Percentiles rank a stretch among this genome's conserved stretches.
Evolutionary conservation across 2,888 invertebrate species (phyloP).

Genomic region (Melolontha melolontha): DNA sequence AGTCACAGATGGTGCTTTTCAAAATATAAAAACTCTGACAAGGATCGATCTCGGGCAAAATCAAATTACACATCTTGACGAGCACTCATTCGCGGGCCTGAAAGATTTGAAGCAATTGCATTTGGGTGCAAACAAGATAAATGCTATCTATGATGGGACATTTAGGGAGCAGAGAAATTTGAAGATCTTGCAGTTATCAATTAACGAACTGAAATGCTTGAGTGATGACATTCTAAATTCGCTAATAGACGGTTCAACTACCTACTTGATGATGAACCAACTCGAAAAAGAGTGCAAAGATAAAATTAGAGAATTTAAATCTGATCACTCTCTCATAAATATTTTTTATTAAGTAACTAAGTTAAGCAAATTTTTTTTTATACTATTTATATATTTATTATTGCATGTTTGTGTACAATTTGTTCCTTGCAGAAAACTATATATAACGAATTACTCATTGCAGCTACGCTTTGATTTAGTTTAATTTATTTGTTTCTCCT

Average conservation of each 20-base stretch:
- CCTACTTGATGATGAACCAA: neutral
- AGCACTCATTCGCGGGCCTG: neutral
- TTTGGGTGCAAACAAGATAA: slow-evolving; percentile 8
- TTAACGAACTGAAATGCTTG: slow-evolving; percentile 17
- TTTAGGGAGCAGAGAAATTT: slow-evolving; percentile 1
- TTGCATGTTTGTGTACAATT: too few relatives aligned
- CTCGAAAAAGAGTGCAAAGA: neutral
- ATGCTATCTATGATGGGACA: neutral
- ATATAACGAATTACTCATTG: too few relatives aligned
- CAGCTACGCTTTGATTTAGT: too few relatives aligned
- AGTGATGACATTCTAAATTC: slow-evolving; percentile 9
- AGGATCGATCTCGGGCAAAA: slow-evolving; percentile 8
- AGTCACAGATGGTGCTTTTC: slow-evolving; percentile 15
- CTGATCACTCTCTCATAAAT: neutral
- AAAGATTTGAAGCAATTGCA: neutral
- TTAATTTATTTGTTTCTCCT: too few relatives aligned
- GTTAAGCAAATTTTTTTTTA: too few relatives aligned
- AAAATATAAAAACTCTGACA: slow-evolving; percentile 1
- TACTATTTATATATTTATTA: too few relatives aligned
- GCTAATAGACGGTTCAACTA: neutral
- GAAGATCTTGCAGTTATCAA: slow-evolving; percentile 7
- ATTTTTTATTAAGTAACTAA: too few relatives aligned
- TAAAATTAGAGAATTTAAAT: slow-evolving; percentile 5
- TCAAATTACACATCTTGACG: neutral
- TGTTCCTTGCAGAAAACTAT: too few relatives aligned